Base-by-base conservation (phyloP, 2,113 vertebrate genomes). In the Aplodontia rufa region DNA sequence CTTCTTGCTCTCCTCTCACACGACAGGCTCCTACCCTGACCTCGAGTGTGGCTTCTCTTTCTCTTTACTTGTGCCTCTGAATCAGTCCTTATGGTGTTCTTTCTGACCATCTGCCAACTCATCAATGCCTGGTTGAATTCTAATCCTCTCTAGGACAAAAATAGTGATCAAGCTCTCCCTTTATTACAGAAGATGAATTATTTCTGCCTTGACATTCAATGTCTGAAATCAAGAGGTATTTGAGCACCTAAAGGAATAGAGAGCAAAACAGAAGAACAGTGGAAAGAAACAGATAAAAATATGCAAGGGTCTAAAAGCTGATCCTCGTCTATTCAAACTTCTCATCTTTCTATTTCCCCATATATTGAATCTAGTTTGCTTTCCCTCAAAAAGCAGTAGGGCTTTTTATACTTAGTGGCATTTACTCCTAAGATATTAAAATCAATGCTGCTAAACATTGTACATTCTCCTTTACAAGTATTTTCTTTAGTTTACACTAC, bases 101-200 rank as follows among this genome's bases (percentile, higher is more conserved):
- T 66, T 85, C 55, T 78, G 37, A 49, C 26, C 53, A 75, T 35
- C 60, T 85, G 28, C 35, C 45, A 84, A 62, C 17, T 62, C 45
- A 37, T 53, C 62, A 80, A 71, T 66, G 37, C 6, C 30, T 24
- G 20, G 45, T 35, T 55, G 28, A 64, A 42, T 72, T 86, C 42
- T 83, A 92, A 94, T 66, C 45, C 28, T 82, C 37, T 51, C 45
- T 58, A 88, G 19, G 72, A 58, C 42, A 32, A 95, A 92, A 92
- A 40, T 28, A 94, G 92, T 40, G 42, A 91, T 85, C 9, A 42
- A 32, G 14, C 49, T 96, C 66, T 76, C 6, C n/a, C 24, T 83
- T 87, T 19, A 87, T 37, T 45, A 49, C 55, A 75, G 32, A 68
- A 79, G 76, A 55, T 37, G 72, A 68, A 85, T 75, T 85, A 82